Conservation (phyloP, 1,140 invertebrate genomes). For the Plutomurus gul region DNA sequence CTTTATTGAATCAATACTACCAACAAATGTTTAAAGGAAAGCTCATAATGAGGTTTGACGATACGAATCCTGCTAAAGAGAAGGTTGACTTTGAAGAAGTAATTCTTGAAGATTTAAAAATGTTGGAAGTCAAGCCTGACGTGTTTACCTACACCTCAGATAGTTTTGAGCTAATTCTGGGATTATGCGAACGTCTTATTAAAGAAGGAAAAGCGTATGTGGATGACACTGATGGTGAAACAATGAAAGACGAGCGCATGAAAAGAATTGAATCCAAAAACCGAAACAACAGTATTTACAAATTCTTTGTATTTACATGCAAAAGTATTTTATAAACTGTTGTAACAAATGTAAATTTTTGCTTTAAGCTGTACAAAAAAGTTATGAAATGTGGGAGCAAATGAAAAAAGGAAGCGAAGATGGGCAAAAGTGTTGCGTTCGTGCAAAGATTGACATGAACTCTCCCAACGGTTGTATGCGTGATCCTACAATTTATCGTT, state of each 20-base stretch:
- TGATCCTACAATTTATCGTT: slow-evolving; percentile 99
- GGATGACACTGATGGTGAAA: slow-evolving; percentile 92
- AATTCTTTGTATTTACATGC: slow-evolving; percentile 1
- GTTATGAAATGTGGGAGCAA: slow-evolving; percentile 89
- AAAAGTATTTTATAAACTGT: background rate
- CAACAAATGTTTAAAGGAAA: slow-evolving; percentile 90
- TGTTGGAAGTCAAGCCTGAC: slow-evolving; percentile 92
- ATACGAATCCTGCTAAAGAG: slow-evolving; percentile 99
- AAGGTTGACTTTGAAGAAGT: slow-evolving; percentile 96
- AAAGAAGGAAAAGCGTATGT: slow-evolving; percentile 90
- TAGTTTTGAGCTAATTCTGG: slow-evolving; percentile 90
- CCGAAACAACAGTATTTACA: slow-evolving; percentile 77
- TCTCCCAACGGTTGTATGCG: slow-evolving; percentile 95
- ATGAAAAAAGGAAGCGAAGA: slow-evolving; percentile 84
- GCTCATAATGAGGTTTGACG: slow-evolving; percentile 98
- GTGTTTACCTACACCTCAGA: slow-evolving; percentile 94
- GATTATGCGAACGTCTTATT: slow-evolving; percentile 86
- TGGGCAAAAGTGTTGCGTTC: slow-evolving; percentile 87
- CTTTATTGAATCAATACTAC: slow-evolving; percentile 97
- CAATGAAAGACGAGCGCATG: slow-evolving; percentile 94
- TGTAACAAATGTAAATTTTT: background rate
- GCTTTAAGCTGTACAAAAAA: slow-evolving; percentile 82
- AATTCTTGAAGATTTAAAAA: slow-evolving; percentile 90
- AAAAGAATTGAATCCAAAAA: slow-evolving; percentile 84
- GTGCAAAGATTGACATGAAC: slow-evolving; percentile 97